Evolutionary conservation across 2,888 invertebrate species (phyloP).

Genomic region (Linnaemya tessellans): DNA sequence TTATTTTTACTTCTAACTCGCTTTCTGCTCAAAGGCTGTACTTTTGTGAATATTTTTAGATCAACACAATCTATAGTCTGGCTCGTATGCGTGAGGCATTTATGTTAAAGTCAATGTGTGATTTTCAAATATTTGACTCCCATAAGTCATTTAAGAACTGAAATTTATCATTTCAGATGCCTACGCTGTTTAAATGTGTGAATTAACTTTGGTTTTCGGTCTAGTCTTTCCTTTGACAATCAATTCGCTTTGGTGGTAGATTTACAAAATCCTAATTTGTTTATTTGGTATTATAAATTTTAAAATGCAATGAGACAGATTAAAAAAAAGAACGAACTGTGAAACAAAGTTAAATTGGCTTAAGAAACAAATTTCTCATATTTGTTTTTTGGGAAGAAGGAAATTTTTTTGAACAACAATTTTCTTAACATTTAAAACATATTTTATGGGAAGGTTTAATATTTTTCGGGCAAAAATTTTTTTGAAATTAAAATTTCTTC

Average conservation of each 20-base stretch:
- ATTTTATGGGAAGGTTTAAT: too few relatives aligned
- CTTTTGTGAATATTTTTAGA: constrained; percentile 64
- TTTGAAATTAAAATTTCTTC: too few relatives aligned
- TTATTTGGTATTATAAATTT: constrained; percentile 34
- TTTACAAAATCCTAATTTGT: constrained; percentile 32
- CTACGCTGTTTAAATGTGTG: constrained; percentile 42
- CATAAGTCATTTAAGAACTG: constrained; percentile 64
- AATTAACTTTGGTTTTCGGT: constrained; percentile 49
- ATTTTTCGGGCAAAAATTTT: too few relatives aligned
- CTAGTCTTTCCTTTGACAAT: constrained; percentile 50
- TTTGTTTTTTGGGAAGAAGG: too few relatives aligned
- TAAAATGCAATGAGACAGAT: not conserved
- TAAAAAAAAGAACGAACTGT: too few relatives aligned
- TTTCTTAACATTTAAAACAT: too few relatives aligned
- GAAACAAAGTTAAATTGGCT: too few relatives aligned
- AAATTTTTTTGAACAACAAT: too few relatives aligned
- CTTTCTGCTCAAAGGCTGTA: constrained; percentile 55
- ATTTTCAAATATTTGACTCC: constrained; percentile 36
- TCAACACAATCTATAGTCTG: constrained; percentile 23
- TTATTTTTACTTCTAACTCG: constrained; percentile 17
- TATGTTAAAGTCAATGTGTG: not conserved
- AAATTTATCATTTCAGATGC: constrained; percentile 62
- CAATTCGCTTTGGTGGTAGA: constrained; percentile 70
- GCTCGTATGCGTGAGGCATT: not conserved
- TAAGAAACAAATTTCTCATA: too few relatives aligned